Conservation (phyloP, 2,113 vertebrate genomes). For the Tragelaphus imberbis region DNA sequence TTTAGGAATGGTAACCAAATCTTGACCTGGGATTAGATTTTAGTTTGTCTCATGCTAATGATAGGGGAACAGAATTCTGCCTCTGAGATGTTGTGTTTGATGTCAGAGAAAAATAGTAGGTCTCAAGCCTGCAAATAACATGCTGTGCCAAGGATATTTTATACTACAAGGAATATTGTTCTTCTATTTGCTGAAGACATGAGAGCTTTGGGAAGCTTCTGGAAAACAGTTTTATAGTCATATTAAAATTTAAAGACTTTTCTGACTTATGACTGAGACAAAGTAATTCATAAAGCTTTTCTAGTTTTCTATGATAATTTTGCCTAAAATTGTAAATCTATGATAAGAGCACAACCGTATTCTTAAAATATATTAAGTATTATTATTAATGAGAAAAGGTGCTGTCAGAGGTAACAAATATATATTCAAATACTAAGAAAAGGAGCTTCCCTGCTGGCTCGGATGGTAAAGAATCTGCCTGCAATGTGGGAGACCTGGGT, state of each 20-base stretch:
- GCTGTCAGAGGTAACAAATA: not conserved
- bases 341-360: not conserved
- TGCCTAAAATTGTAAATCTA: not conserved
- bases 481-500: not conserved
- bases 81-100: not conserved
- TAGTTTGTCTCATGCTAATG: not conserved
- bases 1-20: not conserved
- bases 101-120: not conserved
- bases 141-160: not conserved
- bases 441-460: not conserved
- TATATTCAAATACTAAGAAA: not conserved
- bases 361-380: not conserved
- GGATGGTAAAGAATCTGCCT: not conserved
- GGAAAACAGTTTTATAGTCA: not conserved
- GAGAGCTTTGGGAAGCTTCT: not conserved
- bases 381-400: not conserved
- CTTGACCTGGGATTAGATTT: not conserved
- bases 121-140: not conserved
- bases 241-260: not conserved
- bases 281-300: not conserved
- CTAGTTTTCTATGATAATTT: not conserved
- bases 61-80: not conserved
- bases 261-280: not conserved
- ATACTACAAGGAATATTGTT: not conserved
- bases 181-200: not conserved